Base-by-base conservation (phyloP, 2,888 invertebrate species). In the Barypeithes pellucidus region DNA sequence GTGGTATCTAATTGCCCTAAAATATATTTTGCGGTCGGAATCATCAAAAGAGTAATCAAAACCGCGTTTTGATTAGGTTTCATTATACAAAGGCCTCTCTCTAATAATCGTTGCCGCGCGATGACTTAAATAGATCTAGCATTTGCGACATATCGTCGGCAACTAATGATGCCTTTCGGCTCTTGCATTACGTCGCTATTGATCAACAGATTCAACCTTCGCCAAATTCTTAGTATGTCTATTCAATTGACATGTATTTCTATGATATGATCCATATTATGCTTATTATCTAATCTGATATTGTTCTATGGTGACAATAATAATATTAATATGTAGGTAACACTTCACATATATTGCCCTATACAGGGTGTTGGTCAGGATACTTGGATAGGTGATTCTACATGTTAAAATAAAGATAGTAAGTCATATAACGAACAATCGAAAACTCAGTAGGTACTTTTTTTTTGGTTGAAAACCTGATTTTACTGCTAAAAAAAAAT, bases 211-310 rank as follows among this genome's bases (percentile, higher is more conserved):
- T 57, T 57, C 50, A 67, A 73, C 72, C 72, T 73, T 73, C 67
- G 72, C 72, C 72, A 73, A 66, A 73, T 73, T 73, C 63, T 67
- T 63, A 67, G 63, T 73, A 16, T 41, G 63, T 73, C 57, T 45
- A 36, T 52, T 57, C 33, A 57, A 57, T 57, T 45, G 45, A 63
- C 36, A 70, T n/a, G n/a, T n/a, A n/a, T n/a, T n/a, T n/a, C n/a
- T n/a, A n/a, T n/a, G n/a, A n/a, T n/a, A n/a, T n/a, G n/a, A n/a
- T n/a, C n/a, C n/a, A n/a, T n/a, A n/a, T n/a, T n/a, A n/a, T n/a
- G n/a, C 12, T 39, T n/a, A 39, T 39, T 39, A n/a, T 39, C 9
- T 36, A 36, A 36, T 36, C 36, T 7, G 36, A 4, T 24, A 24
- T 24, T 24, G 24, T 24, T 4, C 3, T 24, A 4, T 24, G 24